Percentiles rank a stretch among this genome's conserved stretches.
phyloP scores from a whole-genome alignment of 2,113 vertebrate species.

The Tachuris rubrigastra region DNA sequence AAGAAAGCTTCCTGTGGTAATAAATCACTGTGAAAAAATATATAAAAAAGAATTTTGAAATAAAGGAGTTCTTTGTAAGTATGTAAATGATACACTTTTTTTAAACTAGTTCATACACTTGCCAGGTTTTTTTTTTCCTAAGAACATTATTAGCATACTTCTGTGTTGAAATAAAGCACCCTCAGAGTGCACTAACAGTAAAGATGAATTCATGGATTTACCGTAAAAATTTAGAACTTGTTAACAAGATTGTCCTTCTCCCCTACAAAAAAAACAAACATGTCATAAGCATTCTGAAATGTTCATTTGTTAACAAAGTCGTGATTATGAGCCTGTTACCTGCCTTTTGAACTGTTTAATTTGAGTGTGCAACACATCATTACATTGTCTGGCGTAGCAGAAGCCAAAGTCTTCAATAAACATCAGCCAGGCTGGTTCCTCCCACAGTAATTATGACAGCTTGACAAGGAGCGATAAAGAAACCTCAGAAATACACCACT shows the following conservation, averaged over 20 bases:
- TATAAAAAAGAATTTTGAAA: background rate
- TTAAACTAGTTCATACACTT: background rate
- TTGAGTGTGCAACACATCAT: background rate
- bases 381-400: background rate
- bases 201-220: background rate
- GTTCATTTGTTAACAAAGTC: background rate
- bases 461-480: background rate
- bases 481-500: background rate
- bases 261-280: background rate
- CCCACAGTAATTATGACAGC: background rate
- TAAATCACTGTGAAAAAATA: background rate
- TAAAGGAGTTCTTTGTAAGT: background rate
- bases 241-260: background rate
- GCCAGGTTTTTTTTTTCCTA: background rate
- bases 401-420: background rate
- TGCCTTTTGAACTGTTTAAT: background rate
- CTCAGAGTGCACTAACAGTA: background rate
- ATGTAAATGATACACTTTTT: background rate
- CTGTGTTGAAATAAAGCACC: background rate
- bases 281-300: background rate
- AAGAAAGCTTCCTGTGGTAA: background rate
- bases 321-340: background rate
- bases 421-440: slow-evolving; percentile 10
- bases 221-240: background rate
- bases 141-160: background rate